phyloP scores from a whole-genome alignment of 2,888 invertebrate genomes.

The Eumacrocentrus americanus region DNA sequence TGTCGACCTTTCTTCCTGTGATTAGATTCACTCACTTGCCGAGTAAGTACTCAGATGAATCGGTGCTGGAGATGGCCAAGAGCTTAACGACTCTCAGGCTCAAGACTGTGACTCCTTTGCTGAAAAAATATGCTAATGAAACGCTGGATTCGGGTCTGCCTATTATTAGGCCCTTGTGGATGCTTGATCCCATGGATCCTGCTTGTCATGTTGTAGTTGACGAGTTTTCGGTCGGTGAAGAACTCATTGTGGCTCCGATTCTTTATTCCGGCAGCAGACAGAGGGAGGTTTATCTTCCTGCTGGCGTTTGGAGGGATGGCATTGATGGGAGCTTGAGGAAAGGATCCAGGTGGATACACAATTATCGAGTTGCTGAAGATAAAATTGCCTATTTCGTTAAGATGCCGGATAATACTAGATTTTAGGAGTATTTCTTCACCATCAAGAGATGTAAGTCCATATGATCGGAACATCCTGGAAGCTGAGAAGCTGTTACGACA shows the following conservation, averaged over 20 bases:
- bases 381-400: slow-evolving; percentile 84
- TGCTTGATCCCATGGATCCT: slow-evolving; percentile 80
- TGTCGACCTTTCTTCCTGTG: slow-evolving; percentile 89
- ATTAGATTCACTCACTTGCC: slow-evolving; percentile 91
- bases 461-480: no score
- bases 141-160: slow-evolving; percentile 83
- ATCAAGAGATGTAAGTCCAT: neutral
- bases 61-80: slow-evolving; percentile 78
- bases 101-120: slow-evolving; percentile 75
- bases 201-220: slow-evolving; percentile 79
- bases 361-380: slow-evolving; percentile 79
- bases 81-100: slow-evolving; percentile 76
- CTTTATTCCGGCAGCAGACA: slow-evolving; percentile 73
- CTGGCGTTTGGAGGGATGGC: slow-evolving; percentile 92
- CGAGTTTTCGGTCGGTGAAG: slow-evolving; percentile 89
- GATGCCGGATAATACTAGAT: slow-evolving; percentile 84
- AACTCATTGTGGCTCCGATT: slow-evolving; percentile 89
- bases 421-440: slow-evolving; percentile 59
- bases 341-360: slow-evolving; percentile 90
- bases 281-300: slow-evolving; percentile 86
- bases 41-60: slow-evolving; percentile 83
- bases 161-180: slow-evolving; percentile 88
- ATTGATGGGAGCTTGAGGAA: slow-evolving; percentile 85
- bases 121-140: slow-evolving; percentile 79
- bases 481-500: no score